Evolutionary conservation across 2,888 invertebrate species (phyloP).

Genomic region (Drosophila mimetica): DNA sequence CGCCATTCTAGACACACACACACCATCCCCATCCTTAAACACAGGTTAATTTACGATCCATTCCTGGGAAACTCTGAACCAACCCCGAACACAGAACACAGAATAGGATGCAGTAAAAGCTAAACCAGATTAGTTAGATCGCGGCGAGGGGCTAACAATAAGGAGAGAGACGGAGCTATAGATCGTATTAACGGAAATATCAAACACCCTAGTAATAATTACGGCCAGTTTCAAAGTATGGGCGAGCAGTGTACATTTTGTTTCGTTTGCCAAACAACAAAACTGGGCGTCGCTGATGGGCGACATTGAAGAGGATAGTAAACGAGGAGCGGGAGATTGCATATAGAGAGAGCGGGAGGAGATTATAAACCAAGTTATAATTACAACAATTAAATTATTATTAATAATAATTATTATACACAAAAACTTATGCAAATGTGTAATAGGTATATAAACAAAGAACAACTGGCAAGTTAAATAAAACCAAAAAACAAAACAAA

Average conservation of each 20-base stretch:
- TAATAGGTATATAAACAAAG: slow-evolving; percentile 47
- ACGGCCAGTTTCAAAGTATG: slow-evolving; percentile 61
- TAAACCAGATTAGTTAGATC: slow-evolving; percentile 37
- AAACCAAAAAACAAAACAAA: slow-evolving; percentile 40
- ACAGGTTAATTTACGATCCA: slow-evolving; percentile 27
- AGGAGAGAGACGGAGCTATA: slow-evolving; percentile 25
- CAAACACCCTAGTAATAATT: slow-evolving; percentile 61
- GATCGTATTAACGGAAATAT: slow-evolving; percentile 54
- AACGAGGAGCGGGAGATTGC: slow-evolving; percentile 37
- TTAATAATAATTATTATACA: slow-evolving; percentile 78
- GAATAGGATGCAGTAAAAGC: slow-evolving; percentile 20
- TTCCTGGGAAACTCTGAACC: slow-evolving; percentile 23
- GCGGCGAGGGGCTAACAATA: slow-evolving; percentile 66
- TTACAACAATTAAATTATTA: slow-evolving; percentile 78
- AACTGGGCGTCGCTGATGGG: slow-evolving; percentile 71
- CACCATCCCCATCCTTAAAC: slow-evolving; percentile 14
- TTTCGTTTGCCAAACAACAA: slow-evolving; percentile 66
- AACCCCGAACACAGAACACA: slow-evolving; percentile 23
- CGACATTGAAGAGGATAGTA: slow-evolving; percentile 39
- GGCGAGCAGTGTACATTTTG: slow-evolving; percentile 68
- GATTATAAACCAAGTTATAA: slow-evolving; percentile 74
- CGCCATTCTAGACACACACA: slow-evolving; percentile 26
- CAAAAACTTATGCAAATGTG: slow-evolving; percentile 67
- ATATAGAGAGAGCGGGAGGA: slow-evolving; percentile 26
- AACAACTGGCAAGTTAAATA: slow-evolving; percentile 64